Evolutionary conservation across 2,888 invertebrate genomes (phyloP).

Genomic region (Copidosoma aretas): DNA sequence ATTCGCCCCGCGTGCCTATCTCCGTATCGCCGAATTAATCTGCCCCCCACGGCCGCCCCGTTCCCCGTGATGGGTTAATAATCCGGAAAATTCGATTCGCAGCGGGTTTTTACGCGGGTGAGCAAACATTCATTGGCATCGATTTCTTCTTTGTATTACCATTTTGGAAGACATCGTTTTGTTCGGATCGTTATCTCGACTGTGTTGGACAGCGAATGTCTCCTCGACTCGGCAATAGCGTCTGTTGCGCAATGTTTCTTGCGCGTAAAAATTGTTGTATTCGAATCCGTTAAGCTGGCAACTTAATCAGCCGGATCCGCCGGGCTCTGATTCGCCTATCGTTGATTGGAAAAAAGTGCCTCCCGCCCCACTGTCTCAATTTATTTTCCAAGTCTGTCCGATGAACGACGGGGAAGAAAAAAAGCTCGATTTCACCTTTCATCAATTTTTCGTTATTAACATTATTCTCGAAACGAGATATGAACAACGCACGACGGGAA

Average conservation of each 20-base stretch:
- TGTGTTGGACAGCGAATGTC: conserved; percentile 34
- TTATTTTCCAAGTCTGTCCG: background rate
- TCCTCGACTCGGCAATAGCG: too few species aligned
- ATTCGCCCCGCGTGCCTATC: conserved; percentile 4
- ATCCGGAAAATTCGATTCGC: conserved; percentile 35
- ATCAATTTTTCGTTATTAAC: background rate
- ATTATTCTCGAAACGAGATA: too few species aligned
- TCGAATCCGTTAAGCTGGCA: too few species aligned
- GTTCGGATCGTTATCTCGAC: background rate
- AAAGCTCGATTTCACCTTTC: background rate
- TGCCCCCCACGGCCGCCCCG: background rate
- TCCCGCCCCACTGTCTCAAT: conserved; percentile 43
- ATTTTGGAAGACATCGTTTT: too few species aligned
- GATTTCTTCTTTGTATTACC: too few species aligned
- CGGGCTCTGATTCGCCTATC: conserved; percentile 53
- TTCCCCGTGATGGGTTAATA: conserved; percentile 31
- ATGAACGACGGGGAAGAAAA: background rate
- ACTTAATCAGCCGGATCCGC: conserved; percentile 36
- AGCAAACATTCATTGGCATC: too few species aligned
- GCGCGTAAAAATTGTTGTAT: too few species aligned
- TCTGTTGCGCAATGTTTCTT: too few species aligned
- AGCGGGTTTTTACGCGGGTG: background rate
- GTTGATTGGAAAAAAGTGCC: conserved; percentile 60
- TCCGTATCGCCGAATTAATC: conserved; percentile 3
- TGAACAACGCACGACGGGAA: too few species aligned